Evolutionary conservation across 2,797 vertebrate genomes (phyloP).

Genomic region (Falco cherrug): DNA sequence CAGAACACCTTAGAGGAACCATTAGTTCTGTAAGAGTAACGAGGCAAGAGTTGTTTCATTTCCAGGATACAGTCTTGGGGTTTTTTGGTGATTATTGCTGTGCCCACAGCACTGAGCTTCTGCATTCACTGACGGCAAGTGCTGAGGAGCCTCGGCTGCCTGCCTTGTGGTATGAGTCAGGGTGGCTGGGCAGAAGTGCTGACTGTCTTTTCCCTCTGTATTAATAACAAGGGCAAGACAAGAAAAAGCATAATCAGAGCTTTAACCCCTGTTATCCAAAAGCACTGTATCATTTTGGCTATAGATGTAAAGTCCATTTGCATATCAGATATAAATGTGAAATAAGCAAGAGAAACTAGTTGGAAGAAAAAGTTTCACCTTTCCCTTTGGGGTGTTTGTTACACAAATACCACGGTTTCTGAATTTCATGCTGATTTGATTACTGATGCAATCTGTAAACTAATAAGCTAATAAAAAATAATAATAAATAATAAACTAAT

Average conservation of each 20-base stretch:
- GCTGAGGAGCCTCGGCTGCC: fast-evolving
- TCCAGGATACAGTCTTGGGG: neutral
- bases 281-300: neutral
- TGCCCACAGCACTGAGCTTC: neutral
- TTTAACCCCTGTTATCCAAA: fast-evolving
- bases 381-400: neutral
- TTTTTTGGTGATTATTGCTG: neutral
- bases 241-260: neutral
- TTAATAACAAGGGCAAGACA: neutral
- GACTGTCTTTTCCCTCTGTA: neutral
- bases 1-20: conserved; percentile 3
- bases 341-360: neutral
- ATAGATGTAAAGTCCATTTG: neutral
- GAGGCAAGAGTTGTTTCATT: neutral
- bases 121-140: fast-evolving
- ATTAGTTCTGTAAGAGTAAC: neutral
- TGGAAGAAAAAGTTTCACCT: neutral
- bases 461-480: too few species aligned
- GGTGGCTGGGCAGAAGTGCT: neutral
- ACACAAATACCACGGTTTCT: neutral
- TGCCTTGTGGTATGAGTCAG: fast-evolving
- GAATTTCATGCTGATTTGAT: neutral
- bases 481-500: too few species aligned
- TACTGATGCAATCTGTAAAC: neutral
- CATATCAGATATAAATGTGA: neutral